A percentile compares a stretch with the other conserved stretches of the same genome.
These are phyloP conservation scores for Synanthedon formicaeformis DNA, from an alignment of 2,888 invertebrate genomes.

Conservation along the genomic window DNA sequence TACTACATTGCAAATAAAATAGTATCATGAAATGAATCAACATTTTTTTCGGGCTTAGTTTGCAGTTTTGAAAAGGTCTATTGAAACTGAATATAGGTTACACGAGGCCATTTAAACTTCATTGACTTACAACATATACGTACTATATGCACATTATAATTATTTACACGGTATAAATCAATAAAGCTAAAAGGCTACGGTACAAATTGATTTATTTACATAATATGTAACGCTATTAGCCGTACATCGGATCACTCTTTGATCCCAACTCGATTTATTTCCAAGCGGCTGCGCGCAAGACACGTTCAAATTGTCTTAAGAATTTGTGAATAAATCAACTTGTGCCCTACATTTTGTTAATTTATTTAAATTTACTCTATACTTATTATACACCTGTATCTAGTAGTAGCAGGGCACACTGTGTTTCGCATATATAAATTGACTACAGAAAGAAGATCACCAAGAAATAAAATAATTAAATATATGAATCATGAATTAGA, in stretches of 20 bases:
- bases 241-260: conserved; percentile 3
- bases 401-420: conserved; percentile 9
- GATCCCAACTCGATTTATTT: conserved; percentile 3
- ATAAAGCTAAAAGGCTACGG: background rate
- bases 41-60: too few relatives aligned
- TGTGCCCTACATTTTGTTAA: background rate
- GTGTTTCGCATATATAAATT: too few relatives aligned
- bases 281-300: background rate
- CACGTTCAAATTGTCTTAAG: background rate
- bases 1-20: too few relatives aligned
- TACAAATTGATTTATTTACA: conserved; percentile 1
- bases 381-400: too few relatives aligned
- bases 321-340: background rate
- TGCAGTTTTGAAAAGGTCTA: background rate
- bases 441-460: background rate
- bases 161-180: background rate
- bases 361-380: conserved; percentile 11
- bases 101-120: background rate
- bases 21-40: too few relatives aligned
- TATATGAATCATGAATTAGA: too few relatives aligned
- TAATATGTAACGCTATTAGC: conserved; percentile 1
- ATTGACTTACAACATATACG: background rate
- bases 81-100: background rate
- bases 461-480: background rate
- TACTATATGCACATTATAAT: background rate